These are phyloP conservation scores for Diadumene lineata DNA, from an alignment of 92 coral and sea anemone genomes.

Conservation along the genomic window DNA sequence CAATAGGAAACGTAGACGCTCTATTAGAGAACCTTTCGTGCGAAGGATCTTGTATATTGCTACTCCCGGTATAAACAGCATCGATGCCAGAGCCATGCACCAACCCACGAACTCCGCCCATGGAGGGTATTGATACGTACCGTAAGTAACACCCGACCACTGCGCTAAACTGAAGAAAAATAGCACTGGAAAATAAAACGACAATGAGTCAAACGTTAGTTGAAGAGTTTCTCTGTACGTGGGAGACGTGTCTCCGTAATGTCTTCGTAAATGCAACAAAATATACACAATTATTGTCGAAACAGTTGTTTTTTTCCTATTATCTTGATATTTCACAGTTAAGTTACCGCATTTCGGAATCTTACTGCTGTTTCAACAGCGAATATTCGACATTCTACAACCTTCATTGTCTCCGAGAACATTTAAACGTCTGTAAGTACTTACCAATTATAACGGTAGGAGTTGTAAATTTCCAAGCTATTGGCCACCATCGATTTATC, in stretches of 20 bases:
- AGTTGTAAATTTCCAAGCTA: slow-evolving; percentile 88
- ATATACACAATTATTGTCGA: too few species aligned
- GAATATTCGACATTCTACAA: too few species aligned
- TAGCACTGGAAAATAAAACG: slow-evolving; percentile 53
- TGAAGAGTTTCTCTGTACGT: too few species aligned
- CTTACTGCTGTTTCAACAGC: too few species aligned
- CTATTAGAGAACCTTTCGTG: slow-evolving; percentile 54
- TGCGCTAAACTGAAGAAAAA: slow-evolving; percentile 79
- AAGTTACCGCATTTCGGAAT: too few species aligned
- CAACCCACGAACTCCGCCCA: slow-evolving; percentile 97
- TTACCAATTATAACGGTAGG: slow-evolving; percentile 90
- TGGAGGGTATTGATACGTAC: slow-evolving; percentile 77
- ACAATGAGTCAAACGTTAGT: too few species aligned
- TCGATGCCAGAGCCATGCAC: slow-evolving; percentile 90
- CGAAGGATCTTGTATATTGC: slow-evolving; percentile 76
- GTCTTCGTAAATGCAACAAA: too few species aligned
- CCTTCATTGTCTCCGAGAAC: too few species aligned
- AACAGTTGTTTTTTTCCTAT: too few species aligned
- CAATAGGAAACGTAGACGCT: slow-evolving; percentile 50
- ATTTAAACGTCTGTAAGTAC: slow-evolving; percentile 1
- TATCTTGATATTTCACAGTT: too few species aligned
- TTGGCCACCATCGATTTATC: slow-evolving; percentile 93
- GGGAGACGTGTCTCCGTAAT: too few species aligned
- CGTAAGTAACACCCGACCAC: slow-evolving; percentile 89
- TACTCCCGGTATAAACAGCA: slow-evolving; percentile 94